Evolutionary conservation across 2,113 vertebrate species (phyloP), one percentile per base, ranked within the genome.

Genomic region (Pterocles orientalis): DNA sequence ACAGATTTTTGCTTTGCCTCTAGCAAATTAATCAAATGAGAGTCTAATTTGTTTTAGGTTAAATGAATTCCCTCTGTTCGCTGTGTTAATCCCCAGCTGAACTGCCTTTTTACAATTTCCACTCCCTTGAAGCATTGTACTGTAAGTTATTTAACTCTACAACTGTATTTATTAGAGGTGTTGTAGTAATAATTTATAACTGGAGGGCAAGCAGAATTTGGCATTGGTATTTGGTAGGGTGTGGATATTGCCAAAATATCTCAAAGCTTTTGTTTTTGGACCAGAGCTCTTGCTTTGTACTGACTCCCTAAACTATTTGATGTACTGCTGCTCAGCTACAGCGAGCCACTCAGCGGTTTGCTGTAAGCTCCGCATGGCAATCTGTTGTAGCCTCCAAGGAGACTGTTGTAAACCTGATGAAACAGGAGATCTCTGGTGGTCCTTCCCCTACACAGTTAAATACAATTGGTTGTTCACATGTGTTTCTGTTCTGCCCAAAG

Each of bases 21-120:
- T 71, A 94, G 92, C 82, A 96, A 91, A 94, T 97, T 86, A 93
- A 97, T 95, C 94, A 92, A 89, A 94, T 82, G 61, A 95, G 84
- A 92, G 86, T 82, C 92, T 90, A 94, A 94, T 94, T 96, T 90
- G 89, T 75, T 95, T 96, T 73, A 93, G 62, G 93, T 94, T 78
- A 88, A 97, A 92, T 94, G 26, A 94, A 90, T 94, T 94, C 94
- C 94, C 91, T 91, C 90, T 94, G 80, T 91, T 96, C 4, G 0
- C 89, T 70, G 72, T 25, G 9, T 86, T 95, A 86, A 92, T 96
- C 88, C 95, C 69, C 91, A 87, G 51, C 6, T 95, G 90, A 95
- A 75, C 72, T 87, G 58, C 94, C 47, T 58, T 95, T 70, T 97
- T 97, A 80, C 50, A 77, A 78, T 93, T 92, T 92, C 80, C 70